Percentiles rank a stretch among this genome's conserved stretches.
Conservation (phyloP, 2,888 invertebrate species). For the Mycalesis mineus region DNA sequence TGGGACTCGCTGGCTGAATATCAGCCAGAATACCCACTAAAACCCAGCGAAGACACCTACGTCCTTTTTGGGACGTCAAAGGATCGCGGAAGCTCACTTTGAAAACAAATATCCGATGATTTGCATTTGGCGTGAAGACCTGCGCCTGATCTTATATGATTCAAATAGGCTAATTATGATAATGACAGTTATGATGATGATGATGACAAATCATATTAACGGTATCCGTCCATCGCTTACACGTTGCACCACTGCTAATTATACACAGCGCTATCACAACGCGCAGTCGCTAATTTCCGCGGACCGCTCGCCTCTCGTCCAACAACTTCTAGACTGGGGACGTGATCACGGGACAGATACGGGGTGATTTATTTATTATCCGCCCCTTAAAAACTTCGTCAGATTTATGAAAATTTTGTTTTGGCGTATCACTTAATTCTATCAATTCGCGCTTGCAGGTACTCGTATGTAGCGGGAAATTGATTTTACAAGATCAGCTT, state of each 20-base stretch:
- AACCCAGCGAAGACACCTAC: too few relatives aligned
- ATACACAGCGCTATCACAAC: constrained; percentile 67
- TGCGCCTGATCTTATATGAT: too few relatives aligned
- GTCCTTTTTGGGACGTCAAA: too few relatives aligned
- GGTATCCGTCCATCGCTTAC: constrained; percentile 25
- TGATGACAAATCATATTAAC: too few relatives aligned
- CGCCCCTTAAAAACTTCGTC: constrained; percentile 30
- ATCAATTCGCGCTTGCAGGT: background rate
- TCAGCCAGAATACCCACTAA: too few relatives aligned
- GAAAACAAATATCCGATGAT: too few relatives aligned
- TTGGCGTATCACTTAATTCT: constrained; percentile 18
- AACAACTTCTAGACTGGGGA: constrained; percentile 59
- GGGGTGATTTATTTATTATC: constrained; percentile 62
- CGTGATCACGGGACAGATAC: constrained; percentile 57
- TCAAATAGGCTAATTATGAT: too few relatives aligned
- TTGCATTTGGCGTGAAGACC: too few relatives aligned
- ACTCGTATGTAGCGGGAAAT: background rate
- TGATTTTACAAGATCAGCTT: background rate
- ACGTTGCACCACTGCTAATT: constrained; percentile 44
- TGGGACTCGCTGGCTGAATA: too few relatives aligned
- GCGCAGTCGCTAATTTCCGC: constrained; percentile 73
- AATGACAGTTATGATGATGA: too few relatives aligned
- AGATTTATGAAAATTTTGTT: constrained; percentile 26
- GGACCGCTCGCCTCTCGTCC: constrained; percentile 61
- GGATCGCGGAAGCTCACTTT: too few relatives aligned